phyloP scores from a whole-genome alignment of 1,140 invertebrate genomes.

The Leptinotarsa lineolata region DNA sequence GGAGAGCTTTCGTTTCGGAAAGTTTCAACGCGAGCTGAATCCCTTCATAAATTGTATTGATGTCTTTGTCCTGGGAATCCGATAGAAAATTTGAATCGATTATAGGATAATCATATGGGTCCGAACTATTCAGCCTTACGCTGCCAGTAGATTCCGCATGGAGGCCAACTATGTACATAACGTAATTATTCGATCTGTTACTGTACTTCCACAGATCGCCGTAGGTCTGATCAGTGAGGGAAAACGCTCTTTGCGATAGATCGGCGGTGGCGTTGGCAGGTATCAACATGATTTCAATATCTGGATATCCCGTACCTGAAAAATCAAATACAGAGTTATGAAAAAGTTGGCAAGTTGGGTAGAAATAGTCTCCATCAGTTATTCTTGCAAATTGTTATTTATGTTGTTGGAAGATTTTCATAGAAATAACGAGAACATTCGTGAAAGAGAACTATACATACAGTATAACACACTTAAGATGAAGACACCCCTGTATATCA shows the following conservation, averaged over 20 bases:
- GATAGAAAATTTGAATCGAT: constrained; percentile 74
- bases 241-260: constrained; percentile 33
- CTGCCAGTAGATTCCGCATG: constrained; percentile 75
- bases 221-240: constrained; percentile 37
- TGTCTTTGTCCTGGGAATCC: constrained; percentile 59
- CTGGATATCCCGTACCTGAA: constrained; percentile 34
- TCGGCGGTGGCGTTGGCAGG: constrained; percentile 30
- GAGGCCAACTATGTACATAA: constrained; percentile 52
- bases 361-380: too few species aligned
- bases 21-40: constrained; percentile 59
- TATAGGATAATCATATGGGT: constrained; percentile 76
- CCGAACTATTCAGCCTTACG: constrained; percentile 67
- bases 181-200: constrained; percentile 24
- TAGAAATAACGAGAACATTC: too few species aligned
- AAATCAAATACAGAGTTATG: background rate
- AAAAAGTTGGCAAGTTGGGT: too few species aligned
- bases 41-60: constrained; percentile 60
- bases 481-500: too few species aligned
- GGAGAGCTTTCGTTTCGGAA: constrained; percentile 58
- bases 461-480: too few species aligned
- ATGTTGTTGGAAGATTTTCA: too few species aligned
- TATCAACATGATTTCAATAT: constrained; percentile 39
- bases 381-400: too few species aligned
- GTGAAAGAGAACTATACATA: too few species aligned
- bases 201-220: constrained; percentile 37